Conservation (phyloP, 2,888 invertebrate genomes). For the Nysson spinosus region DNA sequence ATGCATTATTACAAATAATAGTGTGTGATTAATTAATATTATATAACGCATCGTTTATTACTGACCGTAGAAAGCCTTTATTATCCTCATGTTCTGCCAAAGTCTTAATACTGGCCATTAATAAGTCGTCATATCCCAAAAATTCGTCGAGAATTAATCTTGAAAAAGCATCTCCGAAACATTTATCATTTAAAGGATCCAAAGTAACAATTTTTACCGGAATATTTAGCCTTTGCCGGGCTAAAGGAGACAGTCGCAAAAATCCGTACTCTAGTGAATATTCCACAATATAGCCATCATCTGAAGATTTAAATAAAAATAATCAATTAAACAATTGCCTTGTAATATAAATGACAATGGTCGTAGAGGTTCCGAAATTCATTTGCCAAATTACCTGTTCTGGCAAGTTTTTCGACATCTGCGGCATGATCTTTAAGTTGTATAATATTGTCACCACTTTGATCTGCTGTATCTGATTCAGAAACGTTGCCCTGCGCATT, state of each 20-base stretch:
- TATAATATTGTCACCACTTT: constrained; percentile 60
- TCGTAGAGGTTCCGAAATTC: too few relatives aligned
- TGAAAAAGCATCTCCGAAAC: constrained; percentile 96
- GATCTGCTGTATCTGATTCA: constrained; percentile 53
- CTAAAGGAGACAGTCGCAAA: constrained; percentile 91
- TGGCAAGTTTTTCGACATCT: constrained; percentile 81
- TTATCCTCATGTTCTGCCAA: constrained; percentile 97
- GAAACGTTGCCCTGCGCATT: constrained; percentile 56
- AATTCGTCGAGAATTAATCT: constrained; percentile 94
- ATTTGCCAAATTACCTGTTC: constrained; percentile 81
- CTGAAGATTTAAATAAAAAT: constrained; percentile 77
- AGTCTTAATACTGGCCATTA: constrained; percentile 97
- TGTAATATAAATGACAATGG: too few relatives aligned
- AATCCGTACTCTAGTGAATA: constrained; percentile 99
- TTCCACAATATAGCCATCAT: constrained; percentile 97
- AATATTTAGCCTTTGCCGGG: constrained; percentile 92
- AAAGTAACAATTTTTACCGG: constrained; percentile 92
- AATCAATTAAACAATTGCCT: constrained; percentile 3
- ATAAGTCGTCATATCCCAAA: constrained; percentile 96
- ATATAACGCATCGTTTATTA: background rate
- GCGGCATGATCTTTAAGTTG: constrained; percentile 77
- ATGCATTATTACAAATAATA: too few relatives aligned
- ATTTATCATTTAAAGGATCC: constrained; percentile 92
- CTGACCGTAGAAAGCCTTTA: constrained; percentile 92
- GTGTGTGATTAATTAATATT: background rate